Percentiles rank a stretch among this genome's conserved stretches.
These are phyloP conservation scores for Pandion haliaetus DNA, from an alignment of 2,113 vertebrate genomes.

Conservation along the genomic window DNA sequence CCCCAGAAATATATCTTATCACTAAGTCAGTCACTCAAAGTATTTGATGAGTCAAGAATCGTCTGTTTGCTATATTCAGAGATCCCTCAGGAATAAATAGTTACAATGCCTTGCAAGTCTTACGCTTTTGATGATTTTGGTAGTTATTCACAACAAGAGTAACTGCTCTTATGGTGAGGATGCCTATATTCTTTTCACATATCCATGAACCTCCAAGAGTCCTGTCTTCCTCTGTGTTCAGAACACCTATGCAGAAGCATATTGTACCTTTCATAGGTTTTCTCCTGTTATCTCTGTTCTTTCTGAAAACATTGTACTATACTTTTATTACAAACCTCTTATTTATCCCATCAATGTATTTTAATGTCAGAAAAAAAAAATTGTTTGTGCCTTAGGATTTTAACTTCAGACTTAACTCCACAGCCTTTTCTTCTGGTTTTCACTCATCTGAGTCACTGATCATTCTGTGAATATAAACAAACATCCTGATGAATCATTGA, in stretches of 20 bases:
- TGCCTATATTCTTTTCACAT: not conserved
- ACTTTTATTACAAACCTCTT: not conserved
- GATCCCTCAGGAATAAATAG: not conserved
- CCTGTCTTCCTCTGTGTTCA: not conserved
- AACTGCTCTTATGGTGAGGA: not conserved
- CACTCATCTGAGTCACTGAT: not conserved
- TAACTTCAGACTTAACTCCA: not conserved
- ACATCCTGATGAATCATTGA: not conserved
- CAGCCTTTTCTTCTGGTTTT: not conserved
- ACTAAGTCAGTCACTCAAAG: not conserved
- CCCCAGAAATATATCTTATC: not conserved
- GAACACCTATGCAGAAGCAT: not conserved
- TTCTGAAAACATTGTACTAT: not conserved
- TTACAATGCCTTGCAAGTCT: not conserved
- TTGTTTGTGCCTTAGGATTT: not conserved
- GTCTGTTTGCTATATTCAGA: not conserved
- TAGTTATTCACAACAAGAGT: not conserved
- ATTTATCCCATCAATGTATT: not conserved
- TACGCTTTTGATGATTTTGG: not conserved
- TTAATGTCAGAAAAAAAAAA: not conserved
- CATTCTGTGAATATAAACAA: not conserved
- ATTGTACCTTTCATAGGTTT: not conserved
- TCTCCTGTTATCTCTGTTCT: not conserved
- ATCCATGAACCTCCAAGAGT: not conserved
- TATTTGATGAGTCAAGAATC: not conserved